Base-by-base conservation (phyloP, 2,113 vertebrate genomes). In the Pampusana beccarii region DNA sequence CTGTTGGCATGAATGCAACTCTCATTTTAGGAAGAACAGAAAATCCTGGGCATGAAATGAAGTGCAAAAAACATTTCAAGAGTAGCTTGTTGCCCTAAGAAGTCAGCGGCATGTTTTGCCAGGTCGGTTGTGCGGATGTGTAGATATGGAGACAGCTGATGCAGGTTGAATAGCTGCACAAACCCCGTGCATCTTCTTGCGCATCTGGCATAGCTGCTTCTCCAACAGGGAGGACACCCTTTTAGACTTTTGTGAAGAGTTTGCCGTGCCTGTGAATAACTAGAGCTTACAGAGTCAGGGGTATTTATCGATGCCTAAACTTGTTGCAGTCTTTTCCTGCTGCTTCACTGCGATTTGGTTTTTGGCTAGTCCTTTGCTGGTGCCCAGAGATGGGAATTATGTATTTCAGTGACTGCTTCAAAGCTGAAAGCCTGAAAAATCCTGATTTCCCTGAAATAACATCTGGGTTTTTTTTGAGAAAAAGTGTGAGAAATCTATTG, bases 1-100 rank as follows among this genome's bases (percentile, higher is more conserved):
- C 88, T 96, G 95, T 92, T 93, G 81, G 21, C 58, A 69, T 44
- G 74, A 92, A 57, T 80, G 28, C 36, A 88, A 20, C n/a, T 88
- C 71, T 90, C 33, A 44, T 94, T 93, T 93, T 70, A 66, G 56
- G 90, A 92, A 90, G 64, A 88, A 5, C 19, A 77, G 54, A 66
- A 70, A 80, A 90, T 70, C 73, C 51, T 73, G 88, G 75, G 60
- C 75, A 90, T 73, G 50, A 36, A 62, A 61, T 57, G 42, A 46
- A 72, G 17, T n/a, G 36, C 34, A 72, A 74, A 80, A 80, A 65
- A 29, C 31, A 51, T 58, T 83, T 93, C 25, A 66, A 29, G 80
- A 54, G 71, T 42, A 70, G 23, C 33, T 92, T 13, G 2, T 77
- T 86, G 40, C 46, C 81, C 70, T 62, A 19, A 73, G 60, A 88